Evolutionary conservation across 2,113 vertebrate genomes (phyloP).

Genomic region (Embiotoca jacksoni): DNA sequence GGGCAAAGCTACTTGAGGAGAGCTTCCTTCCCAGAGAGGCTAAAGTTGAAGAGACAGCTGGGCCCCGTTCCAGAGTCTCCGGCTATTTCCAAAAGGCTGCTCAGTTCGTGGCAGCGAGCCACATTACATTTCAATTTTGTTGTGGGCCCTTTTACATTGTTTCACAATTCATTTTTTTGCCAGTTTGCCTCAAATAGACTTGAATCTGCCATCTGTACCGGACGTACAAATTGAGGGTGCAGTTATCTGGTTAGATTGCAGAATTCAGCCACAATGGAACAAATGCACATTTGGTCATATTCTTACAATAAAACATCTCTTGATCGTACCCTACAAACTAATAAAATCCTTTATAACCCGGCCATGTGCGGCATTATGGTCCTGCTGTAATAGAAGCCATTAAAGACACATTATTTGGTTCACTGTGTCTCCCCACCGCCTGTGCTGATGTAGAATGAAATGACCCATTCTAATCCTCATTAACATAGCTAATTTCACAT

Average conservation of each 20-base stretch:
- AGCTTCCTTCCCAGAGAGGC: slow-evolving; percentile 23
- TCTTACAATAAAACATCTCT: slow-evolving; percentile 37
- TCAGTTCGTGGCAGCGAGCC: slow-evolving; percentile 44
- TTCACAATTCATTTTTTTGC: slow-evolving; percentile 6
- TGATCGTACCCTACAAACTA: slow-evolving; percentile 32
- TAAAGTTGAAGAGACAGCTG: slow-evolving; percentile 68
- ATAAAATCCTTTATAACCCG: slow-evolving; percentile 48
- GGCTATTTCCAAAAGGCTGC: slow-evolving; percentile 50
- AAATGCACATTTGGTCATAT: slow-evolving; percentile 28
- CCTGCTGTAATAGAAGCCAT: slow-evolving; percentile 67
- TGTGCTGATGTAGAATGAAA: slow-evolving; percentile 68
- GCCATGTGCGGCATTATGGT: slow-evolving; percentile 48
- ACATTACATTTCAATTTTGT: slow-evolving; percentile 20
- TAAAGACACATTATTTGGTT: slow-evolving; percentile 75
- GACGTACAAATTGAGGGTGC: slow-evolving; percentile 2
- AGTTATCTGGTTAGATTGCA: slow-evolving; percentile 17
- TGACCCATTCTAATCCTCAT: slow-evolving; percentile 76
- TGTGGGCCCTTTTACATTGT: slow-evolving; percentile 23
- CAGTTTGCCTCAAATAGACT: slow-evolving; percentile 10
- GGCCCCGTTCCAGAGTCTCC: slow-evolving; percentile 41
- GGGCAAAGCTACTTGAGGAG: slow-evolving; percentile 52
- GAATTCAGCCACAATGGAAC: neutral
- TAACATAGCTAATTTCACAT: slow-evolving; percentile 79
- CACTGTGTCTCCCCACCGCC: slow-evolving; percentile 65
- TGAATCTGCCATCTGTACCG: slow-evolving; percentile 1